Evolutionary conservation across 2,797 vertebrate species (phyloP).

Genomic region (Myoxocephalus aenaeus): DNA sequence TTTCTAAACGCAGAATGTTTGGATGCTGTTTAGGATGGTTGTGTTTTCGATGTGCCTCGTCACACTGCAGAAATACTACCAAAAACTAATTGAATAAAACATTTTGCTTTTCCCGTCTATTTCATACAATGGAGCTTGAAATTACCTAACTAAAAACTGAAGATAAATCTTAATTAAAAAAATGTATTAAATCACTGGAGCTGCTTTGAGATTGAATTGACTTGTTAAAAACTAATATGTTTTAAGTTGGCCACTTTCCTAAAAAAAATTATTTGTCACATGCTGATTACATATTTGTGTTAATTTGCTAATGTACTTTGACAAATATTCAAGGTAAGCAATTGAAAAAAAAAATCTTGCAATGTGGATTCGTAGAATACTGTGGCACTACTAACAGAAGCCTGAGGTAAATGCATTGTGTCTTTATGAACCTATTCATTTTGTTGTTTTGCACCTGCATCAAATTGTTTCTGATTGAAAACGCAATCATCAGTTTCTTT

Average conservation of each 20-base stretch:
- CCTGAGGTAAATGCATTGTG: background rate
- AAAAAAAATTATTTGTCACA: background rate
- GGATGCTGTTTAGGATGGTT: constrained; percentile 20
- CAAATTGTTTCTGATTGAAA: constrained; percentile 47
- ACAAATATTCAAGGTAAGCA: background rate
- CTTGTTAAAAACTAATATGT: background rate
- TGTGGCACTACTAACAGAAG: background rate
- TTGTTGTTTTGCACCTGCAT: constrained; percentile 14
- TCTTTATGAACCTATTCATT: background rate
- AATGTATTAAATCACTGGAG: background rate
- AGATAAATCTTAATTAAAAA: constrained; percentile 8
- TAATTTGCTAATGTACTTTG: background rate
- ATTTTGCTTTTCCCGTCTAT: constrained; percentile 6
- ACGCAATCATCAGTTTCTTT: constrained; percentile 30
- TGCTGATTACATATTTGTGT: background rate
- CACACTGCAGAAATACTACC: constrained; percentile 7
- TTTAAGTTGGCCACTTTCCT: background rate
- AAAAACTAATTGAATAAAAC: constrained; percentile 17
- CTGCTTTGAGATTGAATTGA: background rate
- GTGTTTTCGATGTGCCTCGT: constrained; percentile 7
- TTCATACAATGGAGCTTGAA: background rate
- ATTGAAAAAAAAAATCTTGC: background rate
- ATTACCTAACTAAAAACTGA: background rate
- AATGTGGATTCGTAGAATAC: background rate
- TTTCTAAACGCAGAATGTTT: constrained; percentile 42